Percentiles rank a stretch among this genome's conserved stretches.
Conservation (phyloP, 1,140 invertebrate species). For the Drosophila suzukii region DNA sequence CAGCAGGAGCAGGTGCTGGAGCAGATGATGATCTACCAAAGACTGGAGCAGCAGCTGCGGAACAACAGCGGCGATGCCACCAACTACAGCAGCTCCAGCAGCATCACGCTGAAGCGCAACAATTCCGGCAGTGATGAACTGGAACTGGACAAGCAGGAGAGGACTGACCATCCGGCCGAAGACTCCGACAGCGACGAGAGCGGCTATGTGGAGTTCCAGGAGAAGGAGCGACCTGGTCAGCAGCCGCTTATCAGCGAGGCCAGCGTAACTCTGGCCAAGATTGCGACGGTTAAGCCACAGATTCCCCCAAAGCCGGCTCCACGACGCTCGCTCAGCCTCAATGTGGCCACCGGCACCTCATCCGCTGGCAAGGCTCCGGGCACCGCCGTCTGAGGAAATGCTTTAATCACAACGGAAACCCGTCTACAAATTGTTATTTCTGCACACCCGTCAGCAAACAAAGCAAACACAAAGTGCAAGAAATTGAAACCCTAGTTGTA, state of each 20-base stretch:
- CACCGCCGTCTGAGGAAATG: conserved; percentile 45
- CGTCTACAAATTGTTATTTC: conserved; percentile 71
- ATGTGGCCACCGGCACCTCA: conserved; percentile 5
- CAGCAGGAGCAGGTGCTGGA: conserved; percentile 71
- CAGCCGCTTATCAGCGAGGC: conserved; percentile 13
- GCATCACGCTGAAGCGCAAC: conserved; percentile 76
- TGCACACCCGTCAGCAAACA: conserved; percentile 62
- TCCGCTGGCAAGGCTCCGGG: conserved; percentile 33
- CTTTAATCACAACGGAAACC: conserved; percentile 51
- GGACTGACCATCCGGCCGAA: conserved; percentile 46
- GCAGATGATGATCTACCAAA: conserved; percentile 81
- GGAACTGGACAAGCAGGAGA: conserved; percentile 31
- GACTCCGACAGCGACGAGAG: conserved; percentile 86
- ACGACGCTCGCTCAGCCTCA: conserved; percentile 56
- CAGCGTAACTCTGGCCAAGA: conserved; percentile 20
- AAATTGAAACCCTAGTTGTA: conserved; percentile 66
- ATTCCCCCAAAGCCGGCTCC: conserved; percentile 78
- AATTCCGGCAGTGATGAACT: conserved; percentile 43
- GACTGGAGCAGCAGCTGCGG: conserved; percentile 76
- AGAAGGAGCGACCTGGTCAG: conserved; percentile 55
- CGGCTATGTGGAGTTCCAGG: conserved; percentile 86
- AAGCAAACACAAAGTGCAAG: conserved; percentile 57
- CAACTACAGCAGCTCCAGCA: conserved; percentile 81
- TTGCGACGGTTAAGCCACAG: conserved; percentile 54
- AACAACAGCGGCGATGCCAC: conserved; percentile 71